Conservation (phyloP, 2,888 invertebrate genomes). For the Gymnoscelis rufifasciata region DNA sequence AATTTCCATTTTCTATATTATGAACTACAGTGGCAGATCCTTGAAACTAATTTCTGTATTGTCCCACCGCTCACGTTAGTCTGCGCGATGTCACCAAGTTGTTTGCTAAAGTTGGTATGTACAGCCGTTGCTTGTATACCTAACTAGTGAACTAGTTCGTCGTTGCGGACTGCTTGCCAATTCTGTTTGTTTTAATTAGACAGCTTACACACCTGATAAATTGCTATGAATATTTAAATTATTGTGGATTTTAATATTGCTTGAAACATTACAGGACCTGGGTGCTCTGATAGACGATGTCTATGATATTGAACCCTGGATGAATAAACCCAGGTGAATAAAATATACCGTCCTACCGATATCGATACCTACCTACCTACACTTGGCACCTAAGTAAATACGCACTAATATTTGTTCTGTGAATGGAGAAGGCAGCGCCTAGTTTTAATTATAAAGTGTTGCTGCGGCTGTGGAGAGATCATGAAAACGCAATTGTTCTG, state of each 20-base stretch:
- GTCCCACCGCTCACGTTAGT: not conserved
- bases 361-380: too few species aligned
- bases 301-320: too few species aligned
- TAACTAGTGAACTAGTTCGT: conserved; percentile 29
- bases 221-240: too few species aligned
- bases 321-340: too few species aligned
- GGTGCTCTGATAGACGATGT: too few species aligned
- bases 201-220: conserved; percentile 23
- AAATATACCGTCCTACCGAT: too few species aligned
- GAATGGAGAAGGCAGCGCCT: conserved; percentile 7
- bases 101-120: conserved; percentile 15
- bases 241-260: too few species aligned
- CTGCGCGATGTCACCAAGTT: not conserved
- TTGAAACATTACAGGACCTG: too few species aligned
- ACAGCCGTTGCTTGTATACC: conserved; percentile 23
- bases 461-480: conserved; percentile 13
- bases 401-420: too few species aligned
- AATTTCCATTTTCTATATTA: not conserved
- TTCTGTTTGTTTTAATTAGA: conserved; percentile 27
- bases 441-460: conserved; percentile 21
- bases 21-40: not conserved
- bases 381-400: too few species aligned
- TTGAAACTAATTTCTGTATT: not conserved
- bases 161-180: conserved; percentile 23
- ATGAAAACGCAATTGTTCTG: not conserved